These are phyloP conservation scores for Nicator chloris DNA, from an alignment of 2,113 vertebrate species.

Conservation along the genomic window DNA sequence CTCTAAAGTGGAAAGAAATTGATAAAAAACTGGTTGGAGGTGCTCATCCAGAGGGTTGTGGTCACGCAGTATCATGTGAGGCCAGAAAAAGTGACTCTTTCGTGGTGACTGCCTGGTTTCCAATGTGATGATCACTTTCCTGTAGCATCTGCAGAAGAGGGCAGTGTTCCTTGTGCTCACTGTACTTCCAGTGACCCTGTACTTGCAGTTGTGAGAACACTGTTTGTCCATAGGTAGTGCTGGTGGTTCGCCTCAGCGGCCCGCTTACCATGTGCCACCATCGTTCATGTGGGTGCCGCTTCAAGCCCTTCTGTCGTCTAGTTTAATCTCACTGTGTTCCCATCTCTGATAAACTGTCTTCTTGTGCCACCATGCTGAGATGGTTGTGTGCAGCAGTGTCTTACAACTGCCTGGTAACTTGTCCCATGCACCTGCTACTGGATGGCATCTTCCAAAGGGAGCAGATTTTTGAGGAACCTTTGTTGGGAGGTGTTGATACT, in stretches of 20 bases:
- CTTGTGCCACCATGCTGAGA: not conserved
- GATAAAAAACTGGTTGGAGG: not conserved
- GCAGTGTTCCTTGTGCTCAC: not conserved
- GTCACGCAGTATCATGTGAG: not conserved
- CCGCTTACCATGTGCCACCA: accelerated
- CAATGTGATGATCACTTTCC: not conserved
- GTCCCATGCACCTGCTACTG: not conserved
- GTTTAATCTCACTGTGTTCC: not conserved
- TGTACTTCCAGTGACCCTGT: not conserved
- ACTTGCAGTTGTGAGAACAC: not conserved
- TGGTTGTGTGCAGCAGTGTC: not conserved
- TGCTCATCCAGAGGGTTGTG: not conserved
- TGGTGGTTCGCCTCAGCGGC: accelerated
- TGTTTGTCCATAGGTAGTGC: not conserved
- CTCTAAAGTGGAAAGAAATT: not conserved
- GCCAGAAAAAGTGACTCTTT: not conserved
- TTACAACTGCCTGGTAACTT: not conserved
- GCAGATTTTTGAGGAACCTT: not conserved
- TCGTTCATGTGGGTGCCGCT: not conserved
- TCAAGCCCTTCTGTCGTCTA: not conserved
- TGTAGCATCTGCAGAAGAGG: not conserved
- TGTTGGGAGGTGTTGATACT: not conserved
- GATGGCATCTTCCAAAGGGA: accelerated
- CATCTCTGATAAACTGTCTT: not conserved
- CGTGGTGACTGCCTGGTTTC: not conserved